Conservation (phyloP, 2,797 vertebrate genomes). For the Ibycter americanus region DNA sequence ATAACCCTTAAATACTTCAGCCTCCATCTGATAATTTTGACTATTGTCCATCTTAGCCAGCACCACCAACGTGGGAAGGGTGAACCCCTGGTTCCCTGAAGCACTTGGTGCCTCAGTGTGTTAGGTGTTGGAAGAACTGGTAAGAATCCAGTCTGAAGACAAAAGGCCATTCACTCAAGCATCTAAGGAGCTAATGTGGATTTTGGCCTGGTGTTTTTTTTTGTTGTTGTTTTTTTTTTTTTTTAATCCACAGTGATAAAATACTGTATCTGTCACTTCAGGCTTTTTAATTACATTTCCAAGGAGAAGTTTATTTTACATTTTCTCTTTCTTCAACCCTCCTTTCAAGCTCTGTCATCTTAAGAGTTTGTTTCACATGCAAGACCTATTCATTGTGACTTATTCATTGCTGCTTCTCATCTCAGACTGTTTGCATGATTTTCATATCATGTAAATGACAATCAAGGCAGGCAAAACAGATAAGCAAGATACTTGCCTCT, state of each 20-base stretch:
- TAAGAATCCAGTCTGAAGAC: background rate
- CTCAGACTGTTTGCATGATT: conserved; percentile 17
- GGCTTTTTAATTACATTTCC: background rate
- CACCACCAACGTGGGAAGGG: background rate
- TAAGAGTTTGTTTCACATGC: background rate
- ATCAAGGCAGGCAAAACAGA: background rate
- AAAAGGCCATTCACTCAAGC: background rate
- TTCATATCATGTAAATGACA: background rate
- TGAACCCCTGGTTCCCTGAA: background rate
- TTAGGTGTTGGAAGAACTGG: background rate
- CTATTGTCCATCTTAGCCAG: background rate
- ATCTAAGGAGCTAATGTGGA: background rate
- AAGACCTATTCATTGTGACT: background rate
- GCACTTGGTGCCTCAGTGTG: fast-evolving
- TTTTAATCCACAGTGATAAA: background rate
- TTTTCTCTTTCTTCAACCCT: background rate
- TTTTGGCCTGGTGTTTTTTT: background rate
- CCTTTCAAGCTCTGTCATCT: background rate
- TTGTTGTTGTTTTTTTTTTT: background rate
- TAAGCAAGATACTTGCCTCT: background rate
- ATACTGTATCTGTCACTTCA: background rate
- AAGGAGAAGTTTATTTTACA: background rate
- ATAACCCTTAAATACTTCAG: background rate
- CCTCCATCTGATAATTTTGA: fast-evolving
- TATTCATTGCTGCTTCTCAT: background rate